Evolutionary conservation across 2,888 invertebrate genomes (phyloP), one percentile per base, ranked within the genome.

Genomic region (Heliconius erato): DNA sequence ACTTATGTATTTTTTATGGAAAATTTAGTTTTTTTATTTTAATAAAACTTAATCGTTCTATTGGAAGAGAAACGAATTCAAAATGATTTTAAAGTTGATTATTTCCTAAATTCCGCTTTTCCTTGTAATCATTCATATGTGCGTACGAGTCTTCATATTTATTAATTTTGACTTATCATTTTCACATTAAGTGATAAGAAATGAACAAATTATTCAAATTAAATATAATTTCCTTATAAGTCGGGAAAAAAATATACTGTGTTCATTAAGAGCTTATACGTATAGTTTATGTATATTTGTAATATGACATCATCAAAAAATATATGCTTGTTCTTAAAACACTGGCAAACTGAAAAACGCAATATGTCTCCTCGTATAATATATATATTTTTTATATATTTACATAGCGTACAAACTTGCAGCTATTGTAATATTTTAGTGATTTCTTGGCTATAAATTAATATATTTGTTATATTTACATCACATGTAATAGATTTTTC

Each of bases 1-100:
- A 40, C 1, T 76, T 72, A 9, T 3, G 9, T 16, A 72, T 14
- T 72, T 78, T 72, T 81, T 65, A 81, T 32, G 63, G 63, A 49
- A 16, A 81, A 49, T 19, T 35, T 14, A 40, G 3, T 76, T 72
- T 26, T 26, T 2, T 9, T 16, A 72, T 14, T 72, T 26, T 16
- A n/a, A 2, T 7, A 26, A 72, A 72, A 16, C 44, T 14, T 26
- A 3, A 6, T 76, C 6, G 59, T 14, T 63, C n/a, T 76, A 40
- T 23, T 32, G 14, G 23, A 7, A 63, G 9, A n/a, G n/a, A 59
- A 63, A 63, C n/a, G 9, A 76, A 6, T 32, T 54, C 23, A 16
- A 23, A 4, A 32, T 74, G 0, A 49, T 35, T 23, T 69, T 23
- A 35, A 1, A 23, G 32, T 35, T 11, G 1, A 12, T 69, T 23